These are phyloP conservation scores for Lepus americanus DNA, from an alignment of 2,113 vertebrate genomes.

Conservation along the genomic window DNA sequence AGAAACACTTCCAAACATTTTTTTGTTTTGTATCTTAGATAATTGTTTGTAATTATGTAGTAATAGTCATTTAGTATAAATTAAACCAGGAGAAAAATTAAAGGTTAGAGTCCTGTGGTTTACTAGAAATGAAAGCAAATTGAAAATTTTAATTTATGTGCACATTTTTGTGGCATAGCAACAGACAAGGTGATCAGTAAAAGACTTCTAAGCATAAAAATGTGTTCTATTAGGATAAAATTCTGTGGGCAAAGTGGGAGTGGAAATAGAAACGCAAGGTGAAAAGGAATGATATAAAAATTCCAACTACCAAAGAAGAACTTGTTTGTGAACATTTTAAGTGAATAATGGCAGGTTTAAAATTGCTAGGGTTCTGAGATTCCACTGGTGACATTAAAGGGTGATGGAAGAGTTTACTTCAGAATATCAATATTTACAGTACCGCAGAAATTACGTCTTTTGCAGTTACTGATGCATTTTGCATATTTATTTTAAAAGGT, in stretches of 20 bases:
- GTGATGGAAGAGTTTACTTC: slow-evolving; percentile 35
- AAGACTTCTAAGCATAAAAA: slow-evolving; percentile 37
- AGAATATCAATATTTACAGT: slow-evolving; percentile 57
- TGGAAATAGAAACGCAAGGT: slow-evolving; percentile 51
- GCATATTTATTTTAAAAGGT: slow-evolving; percentile 27
- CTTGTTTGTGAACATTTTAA: slow-evolving; percentile 12
- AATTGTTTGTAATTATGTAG: not conserved
- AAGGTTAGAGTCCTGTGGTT: not conserved
- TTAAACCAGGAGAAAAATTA: not conserved
- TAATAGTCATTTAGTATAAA: slow-evolving; percentile 2
- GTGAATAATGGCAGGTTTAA: slow-evolving; percentile 22
- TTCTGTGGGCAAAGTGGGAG: slow-evolving; percentile 55
- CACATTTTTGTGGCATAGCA: slow-evolving; percentile 24
- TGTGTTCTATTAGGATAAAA: slow-evolving; percentile 40
- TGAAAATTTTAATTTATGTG: slow-evolving; percentile 10
- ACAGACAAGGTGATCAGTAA: slow-evolving; percentile 10
- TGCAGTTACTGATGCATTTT: slow-evolving; percentile 9
- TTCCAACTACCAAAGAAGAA: slow-evolving; percentile 52
- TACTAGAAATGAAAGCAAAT: slow-evolving; percentile 53
- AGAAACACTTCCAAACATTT: not conserved
- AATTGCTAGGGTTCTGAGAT: not conserved
- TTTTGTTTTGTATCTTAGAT: slow-evolving; percentile 44
- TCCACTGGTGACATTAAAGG: slow-evolving; percentile 25
- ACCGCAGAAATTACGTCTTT: slow-evolving; percentile 59
- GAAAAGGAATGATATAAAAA: slow-evolving; percentile 38